Conservation (phyloP, 1,140 invertebrate species). For the Ips nitidus region DNA sequence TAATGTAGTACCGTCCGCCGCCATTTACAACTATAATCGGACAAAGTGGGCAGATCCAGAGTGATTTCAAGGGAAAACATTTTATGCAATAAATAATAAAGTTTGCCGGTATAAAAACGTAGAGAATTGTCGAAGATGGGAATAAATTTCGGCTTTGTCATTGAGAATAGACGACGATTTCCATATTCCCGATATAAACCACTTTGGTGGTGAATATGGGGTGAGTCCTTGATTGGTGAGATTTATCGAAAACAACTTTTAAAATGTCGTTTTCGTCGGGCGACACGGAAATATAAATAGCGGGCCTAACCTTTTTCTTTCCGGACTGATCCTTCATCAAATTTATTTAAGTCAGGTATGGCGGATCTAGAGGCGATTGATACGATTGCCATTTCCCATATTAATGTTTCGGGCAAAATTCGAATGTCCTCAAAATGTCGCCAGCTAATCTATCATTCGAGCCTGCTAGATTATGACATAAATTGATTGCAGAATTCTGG, state of each 20-base stretch:
- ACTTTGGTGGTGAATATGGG: background rate
- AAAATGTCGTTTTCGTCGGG: background rate
- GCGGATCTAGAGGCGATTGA: slow-evolving; percentile 5
- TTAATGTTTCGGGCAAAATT: slow-evolving; percentile 16
- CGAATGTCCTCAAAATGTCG: slow-evolving; percentile 20
- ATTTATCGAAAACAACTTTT: background rate
- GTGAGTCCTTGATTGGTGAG: background rate
- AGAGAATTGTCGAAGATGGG: background rate
- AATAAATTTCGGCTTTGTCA: slow-evolving; percentile 2
- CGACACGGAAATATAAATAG: too few species aligned
- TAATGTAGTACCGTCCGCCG: slow-evolving; percentile 13
- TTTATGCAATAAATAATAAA: slow-evolving; percentile 8
- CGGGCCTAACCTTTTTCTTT: too few species aligned
- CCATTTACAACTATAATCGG: slow-evolving; percentile 26
- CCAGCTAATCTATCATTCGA: slow-evolving; percentile 13
- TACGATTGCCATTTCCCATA: slow-evolving; percentile 20
- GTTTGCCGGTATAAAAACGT: background rate
- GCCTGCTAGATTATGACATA: slow-evolving; percentile 11
- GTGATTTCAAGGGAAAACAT: slow-evolving; percentile 4
- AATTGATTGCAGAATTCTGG: slow-evolving; percentile 22
- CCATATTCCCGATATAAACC: slow-evolving; percentile 1
- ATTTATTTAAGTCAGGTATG: slow-evolving; percentile 2
- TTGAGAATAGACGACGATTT: background rate
- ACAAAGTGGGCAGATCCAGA: slow-evolving; percentile 14
- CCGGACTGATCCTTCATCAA: background rate